Percentiles rank a stretch among this genome's conserved stretches.
These are phyloP conservation scores for Lepidocyrtinus sp. DNA, from an alignment of 2,888 invertebrate genomes.

Conservation along the genomic window DNA sequence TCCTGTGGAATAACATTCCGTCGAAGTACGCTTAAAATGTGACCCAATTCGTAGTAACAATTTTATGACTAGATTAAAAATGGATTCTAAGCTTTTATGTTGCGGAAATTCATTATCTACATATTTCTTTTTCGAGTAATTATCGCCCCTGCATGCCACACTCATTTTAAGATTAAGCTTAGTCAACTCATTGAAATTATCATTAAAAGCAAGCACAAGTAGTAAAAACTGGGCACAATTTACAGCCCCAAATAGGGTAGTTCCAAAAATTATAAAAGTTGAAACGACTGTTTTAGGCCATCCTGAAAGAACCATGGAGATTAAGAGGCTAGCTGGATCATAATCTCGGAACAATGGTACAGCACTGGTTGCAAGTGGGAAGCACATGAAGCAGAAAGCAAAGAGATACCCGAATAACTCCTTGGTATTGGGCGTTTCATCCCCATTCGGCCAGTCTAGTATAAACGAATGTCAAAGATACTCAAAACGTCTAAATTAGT, in stretches of 20 bases:
- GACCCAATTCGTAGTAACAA: neutral
- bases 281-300: neutral
- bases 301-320: neutral
- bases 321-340: neutral
- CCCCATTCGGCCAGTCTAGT: neutral
- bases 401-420: neutral
- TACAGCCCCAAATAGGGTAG: neutral
- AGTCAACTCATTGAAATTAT: neutral
- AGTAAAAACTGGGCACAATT: neutral
- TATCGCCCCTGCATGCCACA: neutral
- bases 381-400: neutral
- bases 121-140: neutral
- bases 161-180: neutral
- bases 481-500: no score
- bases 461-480: no score
- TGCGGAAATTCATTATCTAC: neutral
- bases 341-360: neutral
- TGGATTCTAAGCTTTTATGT: neutral
- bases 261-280: neutral
- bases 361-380: neutral
- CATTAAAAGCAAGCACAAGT: neutral
- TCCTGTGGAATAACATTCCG: neutral
- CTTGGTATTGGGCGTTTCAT: neutral
- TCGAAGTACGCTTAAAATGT: no score
- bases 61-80: neutral